Evolutionary conservation across 1,140 invertebrate genomes (phyloP), one percentile per base, ranked within the genome.

Genomic region (Drosophila funebris): DNA sequence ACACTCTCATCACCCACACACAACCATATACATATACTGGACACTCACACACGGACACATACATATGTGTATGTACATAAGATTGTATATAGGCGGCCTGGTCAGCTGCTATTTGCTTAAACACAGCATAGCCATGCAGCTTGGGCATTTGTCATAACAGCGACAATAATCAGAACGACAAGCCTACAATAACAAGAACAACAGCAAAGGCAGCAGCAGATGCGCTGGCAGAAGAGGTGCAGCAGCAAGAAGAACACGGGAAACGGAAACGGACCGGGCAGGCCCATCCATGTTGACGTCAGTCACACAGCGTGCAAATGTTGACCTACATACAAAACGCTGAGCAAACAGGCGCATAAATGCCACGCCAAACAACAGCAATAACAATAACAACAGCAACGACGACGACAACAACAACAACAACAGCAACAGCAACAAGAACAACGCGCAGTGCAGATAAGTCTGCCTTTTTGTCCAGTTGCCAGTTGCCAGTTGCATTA

Each of bases 291-390:
- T 76, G 74, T 85, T 85, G 82, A 85, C 82, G 82, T 85, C 82
- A 87, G 82, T 87, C 78, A 74, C 71, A 76, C 73, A 85, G 77
- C 69, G 82, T 85, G 82, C 82, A 87, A 85, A 87, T 85, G 82
- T 85, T 85, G 82, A 85, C 82, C 82, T 87, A 85, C 82, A 85
- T 85, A 85, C 66, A 85, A 85, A 85, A 82, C 82, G 82, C 72
- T 71, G 78, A 81, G 81, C 78, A 85, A 85, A 87, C 82, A 87
- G 82, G 78, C 82, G 82, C 83, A 85, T 85, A 85, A 87, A 85
- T 69, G 82, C 82, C 74, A 87, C 74, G 54, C 63, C 63, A 80
- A 85, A 85, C 81, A 80, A 82, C 71, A 60, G 44, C 73, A 74
- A 48, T 66, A 67, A 31, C 37, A 73, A 14, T 36, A 44, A 22